These are phyloP conservation scores for Chymomyza caudatula DNA, from an alignment of 2,888 invertebrate species.

Conservation along the genomic window DNA sequence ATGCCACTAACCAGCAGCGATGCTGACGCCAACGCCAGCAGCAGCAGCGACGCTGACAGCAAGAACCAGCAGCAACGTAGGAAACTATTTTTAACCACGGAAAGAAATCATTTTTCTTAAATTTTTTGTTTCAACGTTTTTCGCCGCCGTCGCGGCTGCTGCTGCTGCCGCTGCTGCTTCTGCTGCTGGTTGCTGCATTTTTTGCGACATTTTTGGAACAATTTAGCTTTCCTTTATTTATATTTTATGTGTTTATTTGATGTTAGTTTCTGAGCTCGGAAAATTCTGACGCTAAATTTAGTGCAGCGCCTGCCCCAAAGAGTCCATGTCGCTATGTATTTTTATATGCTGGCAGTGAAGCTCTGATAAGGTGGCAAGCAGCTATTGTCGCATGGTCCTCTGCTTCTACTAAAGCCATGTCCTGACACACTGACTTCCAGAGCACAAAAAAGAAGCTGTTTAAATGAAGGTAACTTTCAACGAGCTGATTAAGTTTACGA, in stretches of 20 bases:
- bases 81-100: conserved; percentile 63
- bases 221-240: conserved; percentile 13
- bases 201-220: conserved; percentile 65
- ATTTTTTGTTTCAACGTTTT: conserved; percentile 28
- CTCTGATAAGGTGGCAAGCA: background rate
- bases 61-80: conserved; percentile 23
- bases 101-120: conserved; percentile 61
- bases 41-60: conserved; percentile 13
- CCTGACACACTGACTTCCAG: too few species aligned
- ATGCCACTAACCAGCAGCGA: conserved; percentile 58
- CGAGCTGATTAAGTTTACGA: too few species aligned
- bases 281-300: background rate
- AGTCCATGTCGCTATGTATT: background rate
- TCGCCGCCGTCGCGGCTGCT: background rate
- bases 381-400: background rate
- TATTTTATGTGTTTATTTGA: conserved; percentile 31
- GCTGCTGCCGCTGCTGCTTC: background rate
- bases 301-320: background rate
- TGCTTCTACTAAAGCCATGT: background rate
- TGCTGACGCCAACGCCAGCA: background rate
- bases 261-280: conserved; percentile 15
- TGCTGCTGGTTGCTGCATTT: conserved; percentile 43
- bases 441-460: too few species aligned
- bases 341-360: background rate
- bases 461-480: too few species aligned